A percentile compares a stretch with the other conserved stretches of the same genome.
These are phyloP conservation scores for Aurelia sp. DNA, from an alignment of 30 jellyfish, hydroid and myxozoan genomes.

Conservation along the genomic window DNA sequence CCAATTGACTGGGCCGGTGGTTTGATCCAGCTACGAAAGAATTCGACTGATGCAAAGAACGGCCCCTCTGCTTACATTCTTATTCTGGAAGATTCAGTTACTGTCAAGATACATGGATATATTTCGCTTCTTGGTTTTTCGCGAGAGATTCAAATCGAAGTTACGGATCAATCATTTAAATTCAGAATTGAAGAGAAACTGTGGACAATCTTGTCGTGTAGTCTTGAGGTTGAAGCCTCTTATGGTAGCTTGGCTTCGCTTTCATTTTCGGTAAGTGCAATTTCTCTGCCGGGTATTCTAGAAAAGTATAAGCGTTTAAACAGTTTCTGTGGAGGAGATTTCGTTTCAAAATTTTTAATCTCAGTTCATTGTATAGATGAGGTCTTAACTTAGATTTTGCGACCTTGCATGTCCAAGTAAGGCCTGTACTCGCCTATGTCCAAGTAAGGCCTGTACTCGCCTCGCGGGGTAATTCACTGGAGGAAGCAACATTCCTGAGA, in stretches of 20 bases:
- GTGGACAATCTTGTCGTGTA: constrained; percentile 1
- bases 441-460: background rate
- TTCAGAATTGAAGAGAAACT: constrained; percentile 10
- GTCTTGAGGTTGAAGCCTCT: constrained; percentile 32
- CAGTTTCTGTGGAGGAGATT: too few species aligned
- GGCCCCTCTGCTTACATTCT: constrained; percentile 52
- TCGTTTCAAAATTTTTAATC: too few species aligned
- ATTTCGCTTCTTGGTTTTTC: constrained; percentile 37
- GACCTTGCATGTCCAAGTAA: background rate
- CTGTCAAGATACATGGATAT: constrained; percentile 61
- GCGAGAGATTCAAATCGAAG: background rate
- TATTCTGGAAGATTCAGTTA: background rate
- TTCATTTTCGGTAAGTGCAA: constrained; percentile 46
- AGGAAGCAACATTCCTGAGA: background rate
- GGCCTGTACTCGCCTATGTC: background rate
- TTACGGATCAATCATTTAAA: constrained; percentile 58
- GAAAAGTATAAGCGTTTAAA: too few species aligned
- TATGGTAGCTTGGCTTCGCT: constrained; percentile 21
- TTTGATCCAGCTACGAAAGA: constrained; percentile 16
- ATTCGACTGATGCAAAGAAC: constrained; percentile 2
- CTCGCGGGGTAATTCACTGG: background rate
- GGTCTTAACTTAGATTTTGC: too few species aligned
- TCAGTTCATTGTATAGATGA: too few species aligned
- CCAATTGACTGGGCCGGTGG: constrained; percentile 68
- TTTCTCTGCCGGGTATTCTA: background rate